phyloP scores from a whole-genome alignment of 64 coral and sea anemone species.

The Astreopora myriophthalma region DNA sequence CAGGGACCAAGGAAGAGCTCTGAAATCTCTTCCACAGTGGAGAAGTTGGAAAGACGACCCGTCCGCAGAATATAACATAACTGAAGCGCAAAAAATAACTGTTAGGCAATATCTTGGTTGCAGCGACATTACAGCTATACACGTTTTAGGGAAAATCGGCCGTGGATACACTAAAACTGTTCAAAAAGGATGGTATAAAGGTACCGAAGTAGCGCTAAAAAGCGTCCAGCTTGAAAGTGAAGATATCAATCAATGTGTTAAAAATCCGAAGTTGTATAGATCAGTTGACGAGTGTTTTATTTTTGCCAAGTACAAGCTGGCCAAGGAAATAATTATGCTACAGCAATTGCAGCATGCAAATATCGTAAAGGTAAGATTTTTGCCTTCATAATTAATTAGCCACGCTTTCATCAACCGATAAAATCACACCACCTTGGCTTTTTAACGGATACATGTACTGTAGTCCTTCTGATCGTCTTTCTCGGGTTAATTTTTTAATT shows the following conservation, averaged over 20 bases:
- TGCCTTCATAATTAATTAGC: background rate
- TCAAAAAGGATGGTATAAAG: constrained; percentile 61
- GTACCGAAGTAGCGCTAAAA: constrained; percentile 58
- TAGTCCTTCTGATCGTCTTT: no score
- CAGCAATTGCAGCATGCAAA: constrained; percentile 80
- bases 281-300: constrained; percentile 74
- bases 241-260: constrained; percentile 65
- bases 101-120: constrained; percentile 37
- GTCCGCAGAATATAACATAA: background rate
- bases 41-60: background rate
- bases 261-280: background rate
- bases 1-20: background rate
- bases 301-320: constrained; percentile 79
- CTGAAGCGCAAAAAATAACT: background rate
- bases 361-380: constrained; percentile 76
- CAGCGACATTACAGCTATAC: constrained; percentile 58
- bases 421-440: background rate
- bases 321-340: constrained; percentile 83
- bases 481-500: no score
- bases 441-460: no score
- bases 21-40: background rate
- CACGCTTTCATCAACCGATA: background rate
- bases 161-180: constrained; percentile 85
- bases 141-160: constrained; percentile 40
- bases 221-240: constrained; percentile 55